phyloP scores from a whole-genome alignment of 2,113 vertebrate species.

The Apteryx owenii region DNA sequence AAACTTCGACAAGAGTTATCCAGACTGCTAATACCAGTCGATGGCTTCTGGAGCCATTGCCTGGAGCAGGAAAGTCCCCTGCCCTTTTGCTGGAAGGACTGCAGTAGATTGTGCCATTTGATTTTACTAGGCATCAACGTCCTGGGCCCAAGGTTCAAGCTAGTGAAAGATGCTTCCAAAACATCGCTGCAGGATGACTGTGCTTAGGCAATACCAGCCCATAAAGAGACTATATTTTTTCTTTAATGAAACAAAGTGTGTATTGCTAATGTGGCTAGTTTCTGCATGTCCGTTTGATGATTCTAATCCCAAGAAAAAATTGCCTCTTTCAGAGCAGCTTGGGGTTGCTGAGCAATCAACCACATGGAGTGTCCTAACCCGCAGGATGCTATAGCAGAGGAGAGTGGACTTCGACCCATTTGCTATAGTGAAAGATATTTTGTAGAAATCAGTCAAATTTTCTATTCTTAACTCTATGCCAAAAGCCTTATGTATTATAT shows the following conservation, averaged over 20 bases:
- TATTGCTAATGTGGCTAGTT: fast-evolving
- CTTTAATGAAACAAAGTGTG: neutral
- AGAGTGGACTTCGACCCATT: neutral
- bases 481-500: neutral
- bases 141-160: neutral
- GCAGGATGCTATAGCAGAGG: neutral
- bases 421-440: neutral
- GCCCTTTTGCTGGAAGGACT: neutral
- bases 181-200: neutral
- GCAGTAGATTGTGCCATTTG: neutral
- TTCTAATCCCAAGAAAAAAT: neutral
- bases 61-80: neutral
- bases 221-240: fast-evolving
- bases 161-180: neutral
- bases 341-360: neutral
- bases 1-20: neutral
- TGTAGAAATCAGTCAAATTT: neutral
- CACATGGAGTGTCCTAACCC: too few species aligned
- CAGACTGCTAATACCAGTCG: neutral
- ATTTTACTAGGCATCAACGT: neutral
- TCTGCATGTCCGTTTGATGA: neutral
- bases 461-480: neutral
- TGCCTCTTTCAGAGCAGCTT: neutral
- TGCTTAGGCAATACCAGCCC: neutral
- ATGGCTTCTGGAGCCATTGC: neutral